Evolutionary conservation across 2,888 invertebrate genomes (phyloP), one percentile per base, ranked within the genome.

Genomic region (Hydrotaea cyrtoneurina): DNA sequence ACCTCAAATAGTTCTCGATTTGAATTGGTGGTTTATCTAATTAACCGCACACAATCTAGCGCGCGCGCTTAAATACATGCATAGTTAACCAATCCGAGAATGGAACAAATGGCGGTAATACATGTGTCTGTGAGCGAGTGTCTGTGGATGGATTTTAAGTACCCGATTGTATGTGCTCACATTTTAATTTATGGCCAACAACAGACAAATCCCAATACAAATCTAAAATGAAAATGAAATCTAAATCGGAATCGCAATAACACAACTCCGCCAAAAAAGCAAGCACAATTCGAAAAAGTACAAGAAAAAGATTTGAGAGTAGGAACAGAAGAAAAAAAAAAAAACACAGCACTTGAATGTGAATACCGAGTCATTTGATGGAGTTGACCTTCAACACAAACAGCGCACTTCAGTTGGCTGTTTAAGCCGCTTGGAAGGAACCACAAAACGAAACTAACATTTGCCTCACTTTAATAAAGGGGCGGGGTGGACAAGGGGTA

Each of bases 311-410:
- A 39, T 11, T 31, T 50, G 62, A 78, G 39, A 80, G 26, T 78
- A 55, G 21, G 74, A 78, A 43, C 10, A 21, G 11, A 74, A 39
- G 39, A 66, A 17, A 17, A 43, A 13, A 21, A 10, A 74, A 39
- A 64, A 66, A 17, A 17, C 21, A 36, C 43, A 69, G 39, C 69
- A 69, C 69, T 69, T 69, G 46, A 69, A 43, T 23, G 69, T 46
- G 43, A 69, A 69, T 69, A 23, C 23, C 69, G 69, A 69, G 62
- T 62, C 23, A 79, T 85, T 76, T 73, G 73, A 78, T 74, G 69
- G 62, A 69, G 76, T 74, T 82, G 85, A 85, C 85, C 85, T 85
- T 85, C 82, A 82, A 79, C 62, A 55, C 21, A 78, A 72, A 73
- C 26, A 79, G 76, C 72, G 78, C 81, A 76, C 66, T 78, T 72